Evolutionary conservation across 2,888 invertebrate species (phyloP), one percentile per base, ranked within the genome.

Genomic region (Ophioninae sp.): DNA sequence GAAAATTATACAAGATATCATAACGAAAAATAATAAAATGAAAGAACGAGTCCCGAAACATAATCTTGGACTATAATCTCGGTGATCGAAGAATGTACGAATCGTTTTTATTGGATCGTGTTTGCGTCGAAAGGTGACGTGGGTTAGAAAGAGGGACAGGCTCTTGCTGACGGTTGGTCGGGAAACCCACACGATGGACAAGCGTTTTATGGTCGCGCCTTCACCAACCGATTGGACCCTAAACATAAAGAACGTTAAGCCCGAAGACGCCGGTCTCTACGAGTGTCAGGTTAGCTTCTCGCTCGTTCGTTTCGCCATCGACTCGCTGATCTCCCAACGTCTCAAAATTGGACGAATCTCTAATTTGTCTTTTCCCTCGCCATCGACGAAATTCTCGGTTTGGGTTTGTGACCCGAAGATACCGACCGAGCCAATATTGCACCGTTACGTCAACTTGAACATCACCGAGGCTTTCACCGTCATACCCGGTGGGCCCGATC

Each of bases 161-260:
- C 89, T 88, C 37, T 73, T 90, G 17, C 67, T 90, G 56, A 90
- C 90, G 3, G 87, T 90, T 8, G 90, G 90, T 8, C 87, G 86
- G 20, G 68, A 74, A 0, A 90, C 88, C 17, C 89, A 90, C 62
- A 85, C 88, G 30, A 86, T 87, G 73, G 90, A 90, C 23, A 85
- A 76, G 21, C 87, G 90, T 21, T 90, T 90, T 79, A 78, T 88
- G 82, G 87, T 90, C 17, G 76, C 83, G 10, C 73, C 85, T 1
- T 85, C 87, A 50, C 85, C 79, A 13, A 88, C 87, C 1, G 93
- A 93, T 87, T 93, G 94, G 93, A 91, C 93, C 21, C 88, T 94
- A 3, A 91, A 93, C 84, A 93, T 79, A 73, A 79, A 72, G 56
- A 72, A 72, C 20, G 79, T 79, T 30, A 79, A 30, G 23, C 79